Evolutionary conservation across 2,888 invertebrate species (phyloP), one percentile per base, ranked within the genome.

Genomic region (Melinopterus prodromus): DNA sequence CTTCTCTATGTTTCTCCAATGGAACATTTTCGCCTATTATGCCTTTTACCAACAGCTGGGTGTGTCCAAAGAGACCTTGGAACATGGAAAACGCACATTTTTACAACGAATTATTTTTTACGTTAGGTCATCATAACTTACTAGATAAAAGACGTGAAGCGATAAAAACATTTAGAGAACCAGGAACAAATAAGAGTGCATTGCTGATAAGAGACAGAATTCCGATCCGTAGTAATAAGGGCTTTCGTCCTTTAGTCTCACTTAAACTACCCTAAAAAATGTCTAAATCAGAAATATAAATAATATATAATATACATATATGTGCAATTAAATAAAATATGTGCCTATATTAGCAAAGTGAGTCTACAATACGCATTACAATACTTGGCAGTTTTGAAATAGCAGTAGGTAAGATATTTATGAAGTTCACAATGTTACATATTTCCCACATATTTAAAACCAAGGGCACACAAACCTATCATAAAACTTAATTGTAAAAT

Each of bases 21-120:
- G 88, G 88, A 78, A 91, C 90, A 86, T 91, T 90, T 85, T 94
- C 93, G 0, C 93, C 90, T 16, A 94, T 90, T 84, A 93, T 89
- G 2, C 93, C 92, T 84, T 91, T 92, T 26, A 91, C 89, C 77
- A 94, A 88, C 84, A 92, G 91, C 86, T 93, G 94, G 7, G 92
- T 93, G 86, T 94, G 94, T 87, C 94, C 93, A 84, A 93, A 92
- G 81, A 92, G 84, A 82, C 93, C 94, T 87, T 92, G n/a, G n/a
- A 89, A 82, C 5, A 69, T 6, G 9, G 69, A 37, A 77, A 15
- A 26, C 26, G 3, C 3, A 26, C 1, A 26, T 26, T 26, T 26
- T 26, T 3, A 26, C 2, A 26, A 26, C 2, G 53, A 53, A 53
- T 12, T 53, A 7, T 53, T 53, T 2, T 53, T 9, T 9, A 53